Evolutionary conservation across 2,797 vertebrate genomes (phyloP), one percentile per base, ranked within the genome.

Genomic region (Etheostoma perlongum): DNA sequence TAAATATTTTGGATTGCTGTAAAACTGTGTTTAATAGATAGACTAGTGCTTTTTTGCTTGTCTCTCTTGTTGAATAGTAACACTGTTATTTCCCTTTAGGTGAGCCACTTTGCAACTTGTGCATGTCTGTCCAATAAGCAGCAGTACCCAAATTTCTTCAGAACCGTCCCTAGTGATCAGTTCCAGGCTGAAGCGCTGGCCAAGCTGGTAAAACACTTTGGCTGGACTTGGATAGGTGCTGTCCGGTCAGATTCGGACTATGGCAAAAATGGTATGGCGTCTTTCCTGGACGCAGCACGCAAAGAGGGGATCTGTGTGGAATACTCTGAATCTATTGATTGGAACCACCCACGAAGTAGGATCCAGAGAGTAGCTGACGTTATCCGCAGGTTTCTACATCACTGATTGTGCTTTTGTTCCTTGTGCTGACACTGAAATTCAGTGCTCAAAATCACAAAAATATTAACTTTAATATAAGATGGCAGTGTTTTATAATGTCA

Each of bases 151-250:
- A 92, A 68, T 51, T 95, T 95, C 74, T 93, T 94, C 74, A 92
- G 95, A 84, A 95, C 95, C 3, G 83, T 95, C 52, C 94, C 95
- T 8, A 95, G 94, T 72, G 95, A 95, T 51, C 88, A 91, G 30
- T 94, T 90, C 53, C 95, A 94, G 80, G 92, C 92, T 0, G 87
- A 85, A 0, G 92, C 90, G 1, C 68, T 95, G 64, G 92, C 87
- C 57, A 91, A 91, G 19, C 83, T 95, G 58, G 88, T 95, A 6
- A 93, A 91, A 63, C 85, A 90, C 67, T 94, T 94, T 62, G 93
- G 84, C 19, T 95, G 94, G 94, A 95, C 93, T 7, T 95, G 94
- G 94, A 94, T 95, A n/a, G 95, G 95, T 3, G 84, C 93, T 7
- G 53, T 95, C 25, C 81, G 88, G 4, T 94, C 94, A 0, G 91